phyloP scores from a whole-genome alignment of 2,888 invertebrate genomes.

The Lucinisca nassula region DNA sequence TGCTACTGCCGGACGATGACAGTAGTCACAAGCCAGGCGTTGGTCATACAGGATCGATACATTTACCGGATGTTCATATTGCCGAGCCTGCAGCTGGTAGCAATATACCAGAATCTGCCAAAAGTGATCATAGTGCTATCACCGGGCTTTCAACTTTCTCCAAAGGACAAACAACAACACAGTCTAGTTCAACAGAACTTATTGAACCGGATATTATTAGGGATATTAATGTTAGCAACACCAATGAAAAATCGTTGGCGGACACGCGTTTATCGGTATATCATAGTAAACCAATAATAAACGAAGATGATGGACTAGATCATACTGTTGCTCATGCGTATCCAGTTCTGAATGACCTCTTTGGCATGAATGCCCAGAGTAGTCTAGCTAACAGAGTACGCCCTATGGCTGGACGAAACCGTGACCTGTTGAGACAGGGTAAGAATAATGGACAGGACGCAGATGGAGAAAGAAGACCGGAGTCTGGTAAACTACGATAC shows the following conservation, averaged over 20 bases:
- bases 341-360: slow-evolving; percentile 35
- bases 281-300: slow-evolving; percentile 36
- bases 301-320: slow-evolving; percentile 51
- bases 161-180: slow-evolving; percentile 16
- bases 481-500: slow-evolving; percentile 54
- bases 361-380: not conserved
- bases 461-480: slow-evolving; percentile 27
- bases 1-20: not conserved
- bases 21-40: not conserved
- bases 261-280: not conserved
- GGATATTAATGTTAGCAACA: not conserved
- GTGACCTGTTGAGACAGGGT: not conserved
- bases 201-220: not conserved
- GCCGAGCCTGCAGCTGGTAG: not conserved
- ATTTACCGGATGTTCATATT: not conserved
- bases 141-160: slow-evolving; percentile 34
- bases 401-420: slow-evolving; percentile 23
- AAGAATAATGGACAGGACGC: slow-evolving; percentile 1
- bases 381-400: not conserved
- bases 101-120: not conserved
- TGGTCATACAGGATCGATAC: not conserved
- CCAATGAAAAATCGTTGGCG: not conserved
- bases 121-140: slow-evolving; percentile 14
- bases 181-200: slow-evolving; percentile 1
- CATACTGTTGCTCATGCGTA: slow-evolving; percentile 6